Base-by-base conservation (phyloP, 2,113 vertebrate genomes). In the Chaetodon auriga region DNA sequence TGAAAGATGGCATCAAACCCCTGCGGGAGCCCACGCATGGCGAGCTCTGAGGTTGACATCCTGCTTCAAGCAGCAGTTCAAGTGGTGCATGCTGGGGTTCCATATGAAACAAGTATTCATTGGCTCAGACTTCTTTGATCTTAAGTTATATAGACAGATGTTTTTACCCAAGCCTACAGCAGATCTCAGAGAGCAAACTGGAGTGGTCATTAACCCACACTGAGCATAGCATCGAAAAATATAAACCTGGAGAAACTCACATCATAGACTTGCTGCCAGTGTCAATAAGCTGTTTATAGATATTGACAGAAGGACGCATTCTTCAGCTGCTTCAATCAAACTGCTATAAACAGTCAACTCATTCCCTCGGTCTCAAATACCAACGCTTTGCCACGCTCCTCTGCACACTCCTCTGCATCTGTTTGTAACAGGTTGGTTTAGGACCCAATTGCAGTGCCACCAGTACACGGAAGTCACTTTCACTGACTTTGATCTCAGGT, bases 31-130 rank as follows among this genome's bases (percentile, higher is more conserved):
- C 25, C 38, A 46, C 63, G 7, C 57, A 61, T 23, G 54, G 58
- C 46, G 72, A 74, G 71, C 48, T 53, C 53, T 23, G 14, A 71
- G 61, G 46, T 55, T 46, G 66, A 57, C 48, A 63, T 54, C 5
- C 14, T 57, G 61, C 66, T 75, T 85, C 35, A 5, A 77, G 86
- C 74, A 51, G n/a, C 14, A 6, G 62, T 12, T 68, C 61, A 6
- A 62, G 9, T 15, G 10, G 19, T 63, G 54, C 54, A 71, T 54
- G 36, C 36, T 68, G 78, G 25, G 73, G n/a, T 74, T 72, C 43
- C 53, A 4, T 64, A 63, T 82, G 30, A 81, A 80, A 57, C 41
- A 63, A 82, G 53, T 74, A 81, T 78, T 49, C 69, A 83, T 85
- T 25, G 0, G 15, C 30, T 78, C 0, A 0, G 58, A n/a, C 68